These are phyloP conservation scores for Panthera uncia DNA, from an alignment of 2,113 vertebrate species.

Conservation along the genomic window DNA sequence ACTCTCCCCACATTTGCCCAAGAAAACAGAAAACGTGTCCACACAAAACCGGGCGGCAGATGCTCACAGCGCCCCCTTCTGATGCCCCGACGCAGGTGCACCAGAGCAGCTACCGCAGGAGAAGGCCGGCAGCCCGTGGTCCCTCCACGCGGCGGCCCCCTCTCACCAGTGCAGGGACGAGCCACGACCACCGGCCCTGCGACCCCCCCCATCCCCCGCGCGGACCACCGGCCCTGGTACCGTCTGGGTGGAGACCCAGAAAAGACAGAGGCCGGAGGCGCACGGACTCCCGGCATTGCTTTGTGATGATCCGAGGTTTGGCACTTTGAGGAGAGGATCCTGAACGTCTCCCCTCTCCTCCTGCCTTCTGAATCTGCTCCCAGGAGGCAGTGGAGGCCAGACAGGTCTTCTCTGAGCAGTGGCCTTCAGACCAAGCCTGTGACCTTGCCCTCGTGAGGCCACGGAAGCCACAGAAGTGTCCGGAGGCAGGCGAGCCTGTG, in stretches of 20 bases:
- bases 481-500: not conserved
- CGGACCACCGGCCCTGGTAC: fast-evolving
- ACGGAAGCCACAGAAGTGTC: not conserved
- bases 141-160: not conserved
- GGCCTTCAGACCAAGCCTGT: not conserved
- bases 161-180: not conserved
- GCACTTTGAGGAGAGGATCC: not conserved
- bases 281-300: not conserved
- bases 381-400: not conserved
- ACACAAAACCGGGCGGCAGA: not conserved
- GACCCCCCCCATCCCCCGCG: not conserved
- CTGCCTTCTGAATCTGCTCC: not conserved
- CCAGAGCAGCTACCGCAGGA: not conserved
- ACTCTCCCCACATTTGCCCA: not conserved
- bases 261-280: not conserved
- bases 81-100: too few species aligned
- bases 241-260: fast-evolving
- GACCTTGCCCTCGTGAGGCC: not conserved
- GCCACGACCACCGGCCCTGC: not conserved
- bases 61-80: not conserved
- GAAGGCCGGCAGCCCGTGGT: not conserved
- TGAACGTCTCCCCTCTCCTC: not conserved
- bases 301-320: not conserved
- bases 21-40: not conserved
- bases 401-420: not conserved